Conservation (phyloP, 1,140 invertebrate species). For the Brachionus sp. region DNA sequence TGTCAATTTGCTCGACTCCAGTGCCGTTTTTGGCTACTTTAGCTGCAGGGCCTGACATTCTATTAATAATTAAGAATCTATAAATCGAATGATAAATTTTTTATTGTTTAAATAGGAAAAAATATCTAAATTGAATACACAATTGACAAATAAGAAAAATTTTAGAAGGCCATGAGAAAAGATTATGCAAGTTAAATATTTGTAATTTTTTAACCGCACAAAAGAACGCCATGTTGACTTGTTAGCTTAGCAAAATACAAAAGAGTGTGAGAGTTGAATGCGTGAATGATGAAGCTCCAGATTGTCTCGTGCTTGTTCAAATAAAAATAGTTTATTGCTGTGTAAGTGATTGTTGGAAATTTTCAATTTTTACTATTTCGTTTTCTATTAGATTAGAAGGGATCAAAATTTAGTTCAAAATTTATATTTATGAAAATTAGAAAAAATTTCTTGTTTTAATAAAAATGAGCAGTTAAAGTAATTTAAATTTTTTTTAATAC, state of each 20-base stretch:
- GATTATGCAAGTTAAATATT: neutral
- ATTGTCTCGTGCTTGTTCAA: neutral
- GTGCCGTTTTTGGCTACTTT: conserved; percentile 38
- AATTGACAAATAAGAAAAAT: neutral
- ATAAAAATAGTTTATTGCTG: neutral
- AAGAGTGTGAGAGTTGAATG: neutral
- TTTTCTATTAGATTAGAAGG: neutral
- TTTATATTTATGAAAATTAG: neutral
- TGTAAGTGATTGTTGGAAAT: neutral
- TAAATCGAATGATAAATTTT: neutral
- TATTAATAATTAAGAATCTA: neutral
- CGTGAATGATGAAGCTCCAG: neutral
- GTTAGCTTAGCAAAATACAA: neutral
- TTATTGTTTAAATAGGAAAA: neutral
- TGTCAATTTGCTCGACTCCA: conserved; percentile 35
- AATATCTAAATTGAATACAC: neutral
- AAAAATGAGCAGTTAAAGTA: neutral
- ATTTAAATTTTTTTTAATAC: neutral
- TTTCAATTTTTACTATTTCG: neutral
- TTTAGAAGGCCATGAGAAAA: neutral
- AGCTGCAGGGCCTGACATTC: conserved; percentile 38
- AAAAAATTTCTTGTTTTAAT: neutral
- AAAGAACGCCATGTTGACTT: neutral
- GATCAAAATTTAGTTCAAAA: neutral
- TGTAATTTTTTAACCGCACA: neutral